phyloP scores from a whole-genome alignment of 2,797 vertebrate species.

The Enteromius argenteus region DNA sequence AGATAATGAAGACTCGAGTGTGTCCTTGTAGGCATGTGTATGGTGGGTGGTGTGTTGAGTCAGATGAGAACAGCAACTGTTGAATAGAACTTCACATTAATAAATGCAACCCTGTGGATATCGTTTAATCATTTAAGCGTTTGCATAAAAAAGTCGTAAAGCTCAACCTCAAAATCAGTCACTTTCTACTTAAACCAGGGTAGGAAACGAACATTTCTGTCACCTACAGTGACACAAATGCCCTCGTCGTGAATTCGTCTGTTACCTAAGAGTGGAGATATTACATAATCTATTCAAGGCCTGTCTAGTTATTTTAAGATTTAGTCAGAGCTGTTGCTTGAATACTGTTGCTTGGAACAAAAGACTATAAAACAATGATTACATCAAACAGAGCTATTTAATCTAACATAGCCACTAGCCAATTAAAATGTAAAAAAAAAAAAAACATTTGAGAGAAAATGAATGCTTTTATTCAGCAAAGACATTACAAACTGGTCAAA shows the following conservation, averaged over 20 bases:
- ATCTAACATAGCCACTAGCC: not conserved
- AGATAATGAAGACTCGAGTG: slow-evolving; percentile 17
- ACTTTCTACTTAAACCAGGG: not conserved
- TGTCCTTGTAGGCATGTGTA: slow-evolving; percentile 45
- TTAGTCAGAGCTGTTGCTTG: not conserved
- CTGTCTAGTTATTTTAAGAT: not conserved
- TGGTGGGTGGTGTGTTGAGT: slow-evolving; percentile 54
- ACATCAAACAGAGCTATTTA: not conserved
- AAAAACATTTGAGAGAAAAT: too few relatives aligned
- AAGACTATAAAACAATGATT: not conserved
- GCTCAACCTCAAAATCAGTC: not conserved
- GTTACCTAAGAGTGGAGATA: slow-evolving; percentile 1
- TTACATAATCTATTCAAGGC: slow-evolving; percentile 17
- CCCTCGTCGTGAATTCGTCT: not conserved
- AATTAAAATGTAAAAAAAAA: not conserved
- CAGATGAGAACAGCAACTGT: slow-evolving; percentile 7
- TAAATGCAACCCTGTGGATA: not conserved
- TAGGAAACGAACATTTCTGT: not conserved
- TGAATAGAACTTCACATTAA: not conserved
- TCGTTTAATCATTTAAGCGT: not conserved
- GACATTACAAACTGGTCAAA: not conserved
- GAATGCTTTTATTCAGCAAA: not conserved
- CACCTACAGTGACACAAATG: not conserved
- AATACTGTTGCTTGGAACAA: not conserved
- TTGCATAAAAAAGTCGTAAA: not conserved